Conservation (phyloP, 2,888 invertebrate species). For the Tortricodes alternella region DNA sequence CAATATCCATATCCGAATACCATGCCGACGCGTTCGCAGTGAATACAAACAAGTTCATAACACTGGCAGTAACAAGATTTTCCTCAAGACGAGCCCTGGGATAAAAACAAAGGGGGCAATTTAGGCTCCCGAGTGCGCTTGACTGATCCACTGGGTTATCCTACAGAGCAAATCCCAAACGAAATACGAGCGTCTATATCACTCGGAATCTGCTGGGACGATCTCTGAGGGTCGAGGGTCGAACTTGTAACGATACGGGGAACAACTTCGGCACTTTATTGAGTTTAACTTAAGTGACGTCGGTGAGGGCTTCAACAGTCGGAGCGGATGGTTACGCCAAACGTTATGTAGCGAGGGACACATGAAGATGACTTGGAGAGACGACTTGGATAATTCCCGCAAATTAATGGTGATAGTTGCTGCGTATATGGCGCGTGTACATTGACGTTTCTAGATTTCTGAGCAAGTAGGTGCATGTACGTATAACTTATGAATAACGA, state of each 20-base stretch:
- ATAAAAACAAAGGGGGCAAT: conserved; percentile 65
- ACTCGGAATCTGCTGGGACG: conserved; percentile 56
- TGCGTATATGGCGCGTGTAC: no score
- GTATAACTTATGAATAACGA: no score
- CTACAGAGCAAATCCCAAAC: conserved; percentile 49
- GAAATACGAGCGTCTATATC: conserved; percentile 60
- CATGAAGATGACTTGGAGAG: neutral
- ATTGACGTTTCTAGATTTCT: no score
- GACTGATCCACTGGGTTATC: conserved; percentile 62
- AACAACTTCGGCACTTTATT: conserved; percentile 51
- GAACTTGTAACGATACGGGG: conserved; percentile 44
- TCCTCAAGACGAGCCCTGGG: conserved; percentile 45
- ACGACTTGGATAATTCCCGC: neutral
- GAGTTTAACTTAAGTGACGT: conserved; percentile 49
- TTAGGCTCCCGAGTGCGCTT: conserved; percentile 55
- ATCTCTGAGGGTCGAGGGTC: conserved; percentile 46
- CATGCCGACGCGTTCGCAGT: conserved; percentile 39
- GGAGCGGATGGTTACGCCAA: conserved; percentile 11
- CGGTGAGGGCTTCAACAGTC: no score
- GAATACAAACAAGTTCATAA: conserved; percentile 58
- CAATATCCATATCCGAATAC: conserved; percentile 31
- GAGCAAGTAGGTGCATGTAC: no score
- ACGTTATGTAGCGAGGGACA: neutral
- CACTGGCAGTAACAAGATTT: conserved; percentile 62
- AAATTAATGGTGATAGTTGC: no score